A percentile compares a stretch with the other conserved stretches of the same genome.
phyloP scores from a whole-genome alignment of 2,888 invertebrate genomes.

The Tipula confusa region DNA sequence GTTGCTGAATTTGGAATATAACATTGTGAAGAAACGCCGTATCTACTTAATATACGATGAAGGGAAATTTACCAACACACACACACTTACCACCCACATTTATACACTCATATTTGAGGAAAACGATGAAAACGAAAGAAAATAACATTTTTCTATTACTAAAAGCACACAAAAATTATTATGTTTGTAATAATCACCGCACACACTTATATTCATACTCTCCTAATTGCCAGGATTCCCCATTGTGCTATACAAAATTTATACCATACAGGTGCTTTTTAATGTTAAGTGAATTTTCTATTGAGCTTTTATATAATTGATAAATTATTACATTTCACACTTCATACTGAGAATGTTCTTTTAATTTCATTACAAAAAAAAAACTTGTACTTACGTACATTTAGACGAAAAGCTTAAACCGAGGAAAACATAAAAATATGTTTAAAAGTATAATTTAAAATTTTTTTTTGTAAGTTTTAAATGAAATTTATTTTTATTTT shows the following conservation, averaged over 20 bases:
- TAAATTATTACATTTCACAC: conserved; percentile 20
- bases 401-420: not conserved
- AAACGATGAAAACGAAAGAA: not conserved
- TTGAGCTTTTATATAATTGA: conserved; percentile 20
- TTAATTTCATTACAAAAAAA: not conserved
- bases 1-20: not conserved
- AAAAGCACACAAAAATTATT: not conserved
- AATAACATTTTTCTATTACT: not conserved
- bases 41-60: not conserved
- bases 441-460: not conserved
- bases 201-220: not conserved
- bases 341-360: not conserved
- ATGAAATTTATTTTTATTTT: not conserved
- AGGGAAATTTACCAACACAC: not conserved
- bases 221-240: not conserved
- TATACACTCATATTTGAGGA: not conserved
- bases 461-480: not conserved
- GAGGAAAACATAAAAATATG: not conserved
- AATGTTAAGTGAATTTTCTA: conserved; percentile 6
- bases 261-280: conserved; percentile 12
- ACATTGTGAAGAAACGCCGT: not conserved
- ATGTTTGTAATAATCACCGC: not conserved
- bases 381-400: not conserved
- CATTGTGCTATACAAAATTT: not conserved
- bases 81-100: conserved; percentile 8